Conservation (phyloP, 2,797 vertebrate species). For the Hydrolagus colliei region DNA sequence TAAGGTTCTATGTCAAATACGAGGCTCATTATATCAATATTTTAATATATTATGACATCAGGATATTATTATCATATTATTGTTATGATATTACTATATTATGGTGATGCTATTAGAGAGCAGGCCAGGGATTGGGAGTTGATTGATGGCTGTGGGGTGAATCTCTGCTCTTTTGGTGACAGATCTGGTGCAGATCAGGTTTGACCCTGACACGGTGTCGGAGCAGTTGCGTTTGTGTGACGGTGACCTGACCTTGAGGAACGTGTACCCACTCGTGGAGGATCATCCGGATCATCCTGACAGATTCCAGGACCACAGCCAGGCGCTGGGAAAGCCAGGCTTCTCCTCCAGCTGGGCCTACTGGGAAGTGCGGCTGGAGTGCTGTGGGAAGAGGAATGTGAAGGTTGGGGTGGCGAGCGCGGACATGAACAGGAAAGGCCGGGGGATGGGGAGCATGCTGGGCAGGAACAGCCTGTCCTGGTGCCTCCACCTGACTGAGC, state of each 20-base stretch:
- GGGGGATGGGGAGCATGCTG: neutral
- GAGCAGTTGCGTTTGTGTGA: neutral
- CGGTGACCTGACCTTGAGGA: neutral
- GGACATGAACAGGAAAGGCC: neutral
- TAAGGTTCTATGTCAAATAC: too few relatives aligned
- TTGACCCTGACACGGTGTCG: neutral
- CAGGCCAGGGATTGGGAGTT: too few relatives aligned
- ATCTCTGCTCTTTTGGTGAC: neutral
- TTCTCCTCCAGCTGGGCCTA: neutral
- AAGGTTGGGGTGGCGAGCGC: neutral
- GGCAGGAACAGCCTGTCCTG: neutral
- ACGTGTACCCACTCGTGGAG: neutral
- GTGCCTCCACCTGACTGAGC: neutral
- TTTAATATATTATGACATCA: too few relatives aligned
- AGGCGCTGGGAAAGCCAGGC: neutral
- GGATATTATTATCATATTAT: too few relatives aligned
- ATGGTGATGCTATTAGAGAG: too few relatives aligned
- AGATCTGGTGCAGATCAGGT: neutral
- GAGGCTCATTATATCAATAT: too few relatives aligned
- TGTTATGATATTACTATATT: too few relatives aligned
- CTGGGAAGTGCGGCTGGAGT: neutral
- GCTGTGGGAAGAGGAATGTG: too few relatives aligned
- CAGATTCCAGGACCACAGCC: neutral
- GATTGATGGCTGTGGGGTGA: too few relatives aligned
- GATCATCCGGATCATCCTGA: rapidly evolving